Base-by-base conservation (phyloP, 2,113 vertebrate species). In the Zosterops lateralis region DNA sequence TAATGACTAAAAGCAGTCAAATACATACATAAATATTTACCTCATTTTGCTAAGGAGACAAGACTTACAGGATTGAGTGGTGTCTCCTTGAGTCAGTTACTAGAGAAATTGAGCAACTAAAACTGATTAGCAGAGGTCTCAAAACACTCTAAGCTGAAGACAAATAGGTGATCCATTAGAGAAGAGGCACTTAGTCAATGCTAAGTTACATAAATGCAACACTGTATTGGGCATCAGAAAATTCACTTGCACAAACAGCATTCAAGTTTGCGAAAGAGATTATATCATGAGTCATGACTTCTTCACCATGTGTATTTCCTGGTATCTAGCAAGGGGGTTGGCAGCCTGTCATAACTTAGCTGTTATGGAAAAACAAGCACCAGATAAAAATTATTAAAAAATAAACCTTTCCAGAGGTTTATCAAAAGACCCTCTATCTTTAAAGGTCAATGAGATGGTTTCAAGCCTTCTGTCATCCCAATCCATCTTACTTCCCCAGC, bases 321-420 rank as follows among this genome's bases (percentile, higher is more conserved):
- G 79, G 78, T 94, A 85, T 85, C 85, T 90, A 66, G 58, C 34
- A 48, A 53, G 60, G 38, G 42, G 56, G 29, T 31, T 95, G 92
- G 82, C 82, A 94, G 75, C 24, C 51, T 80, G 51, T 67, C 67
- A 50, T 76, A 82, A 71, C 51, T 84, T 79, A 65, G 47, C 51
- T 91, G 29, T 88, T 88, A 83, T 1, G 62, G 90, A 80, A 94
- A 92, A 91, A 66, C 29, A 88, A 88, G 26, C 42, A 90, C 86
- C 79, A 93, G 75, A 95, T 76, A 71, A 96, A 88, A 95, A 92
- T 24, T 80, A 80, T 83, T 90, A 62, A 93, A 93, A 93, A 90
- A 80, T 58, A 83, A 95, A 88, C 32, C 47, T 90, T 86, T 42
- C 29, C 31, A 5, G 51, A 92, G 42, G 24, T 58, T 95, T 29